These are phyloP conservation scores for Gastracanthus pulcherrimus DNA, from an alignment of 2,888 invertebrate genomes.

Conservation along the genomic window DNA sequence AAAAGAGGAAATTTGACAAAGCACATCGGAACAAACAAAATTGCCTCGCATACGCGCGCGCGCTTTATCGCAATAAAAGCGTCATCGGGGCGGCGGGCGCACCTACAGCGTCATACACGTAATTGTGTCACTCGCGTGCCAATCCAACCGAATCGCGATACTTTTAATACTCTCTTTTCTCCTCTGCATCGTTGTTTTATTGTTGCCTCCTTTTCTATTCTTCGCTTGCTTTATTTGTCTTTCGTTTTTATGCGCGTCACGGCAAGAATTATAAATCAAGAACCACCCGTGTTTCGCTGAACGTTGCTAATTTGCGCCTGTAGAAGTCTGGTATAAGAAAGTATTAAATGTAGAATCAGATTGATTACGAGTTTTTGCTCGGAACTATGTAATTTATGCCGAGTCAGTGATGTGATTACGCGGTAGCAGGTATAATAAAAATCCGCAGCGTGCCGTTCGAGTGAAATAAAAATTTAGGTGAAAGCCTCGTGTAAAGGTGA, in stretches of 20 bases:
- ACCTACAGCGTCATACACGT: not conserved
- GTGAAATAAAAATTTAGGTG: not conserved
- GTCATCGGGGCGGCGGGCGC: not conserved
- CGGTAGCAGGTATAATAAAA: too few relatives aligned
- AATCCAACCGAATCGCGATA: conserved; percentile 40
- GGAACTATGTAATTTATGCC: not conserved
- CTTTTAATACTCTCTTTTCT: conserved; percentile 33
- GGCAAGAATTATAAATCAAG: not conserved
- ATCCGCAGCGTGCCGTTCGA: too few relatives aligned
- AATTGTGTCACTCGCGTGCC: conserved; percentile 47
- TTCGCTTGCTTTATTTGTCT: not conserved
- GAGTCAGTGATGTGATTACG: not conserved
- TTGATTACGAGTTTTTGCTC: not conserved
- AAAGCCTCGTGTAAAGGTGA: not conserved
- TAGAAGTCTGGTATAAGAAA: too few relatives aligned
- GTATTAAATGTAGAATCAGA: too few relatives aligned
- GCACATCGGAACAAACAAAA: not conserved
- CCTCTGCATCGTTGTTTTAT: not conserved
- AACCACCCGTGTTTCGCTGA: not conserved
- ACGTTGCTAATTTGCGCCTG: too few relatives aligned
- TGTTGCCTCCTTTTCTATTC: not conserved
- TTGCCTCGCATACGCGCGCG: not conserved
- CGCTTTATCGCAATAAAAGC: conserved; percentile 28
- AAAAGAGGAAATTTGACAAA: conserved; percentile 15
- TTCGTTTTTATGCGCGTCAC: not conserved